Base-by-base conservation (phyloP, 1,140 invertebrate genomes). In the Aphidius gifuensis region DNA sequence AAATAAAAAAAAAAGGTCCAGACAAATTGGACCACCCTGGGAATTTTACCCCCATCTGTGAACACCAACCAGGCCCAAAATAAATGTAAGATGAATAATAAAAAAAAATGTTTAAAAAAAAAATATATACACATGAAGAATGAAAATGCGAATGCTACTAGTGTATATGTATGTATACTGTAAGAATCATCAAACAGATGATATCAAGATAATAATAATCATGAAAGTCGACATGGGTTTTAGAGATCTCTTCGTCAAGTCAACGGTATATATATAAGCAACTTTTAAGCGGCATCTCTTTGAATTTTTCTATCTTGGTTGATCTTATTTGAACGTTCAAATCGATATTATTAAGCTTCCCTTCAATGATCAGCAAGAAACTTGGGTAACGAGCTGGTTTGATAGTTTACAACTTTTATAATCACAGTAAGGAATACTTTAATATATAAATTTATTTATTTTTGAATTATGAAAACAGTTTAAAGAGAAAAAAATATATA, bases 21-120 rank as follows among this genome's bases (percentile, higher is more conserved):
- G 78, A 81, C 79, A 81, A 81, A 81, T 81, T 80, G 78, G 77
- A 81, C 77, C 79, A 81, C 79, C 79, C 71, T 73, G 73, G 70
- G 71, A 67, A 39, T 43, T 56, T 21, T 58, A 58, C 62, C 62
- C 62, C 62, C 62, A 60, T 51, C 42, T 49, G 62, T 57, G 62
- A 57, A 49, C 40, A 64, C 60, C 54, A 32, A 38, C 6, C 45
- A 48, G 45, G 23, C 49, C 49, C 47, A 40, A 58, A 47, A 60
- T 60, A 55, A 55, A 42, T 42, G 43, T 42, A 49, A 49, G 6
- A 49, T 11, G n/a, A n/a, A n/a, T 9, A 49, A 49, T 4, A 43
- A 56, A 32, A 59, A 53, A 56, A n/a, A 32, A 44, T 60, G n/a
- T 54, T 38, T 32, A 51, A 11, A 16, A 55, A 55, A 53, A 58